These are phyloP conservation scores for Anoplopoma fimbria DNA, from an alignment of 2,113 vertebrate genomes.

Conservation along the genomic window DNA sequence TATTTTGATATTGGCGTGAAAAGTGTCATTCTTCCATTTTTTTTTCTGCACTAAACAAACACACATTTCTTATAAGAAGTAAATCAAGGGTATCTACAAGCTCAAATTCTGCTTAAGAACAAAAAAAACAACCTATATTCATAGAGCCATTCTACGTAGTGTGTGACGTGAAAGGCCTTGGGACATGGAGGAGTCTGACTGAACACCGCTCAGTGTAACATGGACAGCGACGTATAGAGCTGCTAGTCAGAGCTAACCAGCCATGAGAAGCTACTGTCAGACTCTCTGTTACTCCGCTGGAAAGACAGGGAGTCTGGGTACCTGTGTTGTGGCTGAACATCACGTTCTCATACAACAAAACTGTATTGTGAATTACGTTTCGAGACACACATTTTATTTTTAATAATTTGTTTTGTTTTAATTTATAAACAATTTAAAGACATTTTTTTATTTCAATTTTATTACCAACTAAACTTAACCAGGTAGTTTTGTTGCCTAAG, in stretches of 20 bases:
- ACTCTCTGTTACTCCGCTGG: not conserved
- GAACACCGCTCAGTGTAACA: not conserved
- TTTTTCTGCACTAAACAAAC: not conserved
- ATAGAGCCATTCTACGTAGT: not conserved
- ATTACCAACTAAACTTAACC: not conserved
- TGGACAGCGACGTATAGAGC: not conserved
- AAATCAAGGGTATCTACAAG: not conserved
- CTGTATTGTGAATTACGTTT: too few species aligned
- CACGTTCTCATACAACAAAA: too few species aligned
- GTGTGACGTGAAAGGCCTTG: not conserved
- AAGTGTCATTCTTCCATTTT: not conserved
- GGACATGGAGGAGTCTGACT: not conserved
- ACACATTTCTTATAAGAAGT: not conserved
- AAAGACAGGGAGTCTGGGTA: not conserved
- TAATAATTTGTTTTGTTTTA: not conserved
- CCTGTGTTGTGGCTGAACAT: not conserved
- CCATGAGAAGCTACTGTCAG: slow-evolving; percentile 3
- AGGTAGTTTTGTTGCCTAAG: not conserved
- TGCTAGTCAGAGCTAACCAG: not conserved
- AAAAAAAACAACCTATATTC: not conserved
- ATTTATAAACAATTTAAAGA: too few species aligned
- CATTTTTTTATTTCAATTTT: too few species aligned
- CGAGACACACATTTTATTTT: too few species aligned
- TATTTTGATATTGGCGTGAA: slow-evolving; percentile 2
- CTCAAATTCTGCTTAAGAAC: not conserved